Conservation (phyloP, 2,113 vertebrate species). For the Macrotis lagotis region DNA sequence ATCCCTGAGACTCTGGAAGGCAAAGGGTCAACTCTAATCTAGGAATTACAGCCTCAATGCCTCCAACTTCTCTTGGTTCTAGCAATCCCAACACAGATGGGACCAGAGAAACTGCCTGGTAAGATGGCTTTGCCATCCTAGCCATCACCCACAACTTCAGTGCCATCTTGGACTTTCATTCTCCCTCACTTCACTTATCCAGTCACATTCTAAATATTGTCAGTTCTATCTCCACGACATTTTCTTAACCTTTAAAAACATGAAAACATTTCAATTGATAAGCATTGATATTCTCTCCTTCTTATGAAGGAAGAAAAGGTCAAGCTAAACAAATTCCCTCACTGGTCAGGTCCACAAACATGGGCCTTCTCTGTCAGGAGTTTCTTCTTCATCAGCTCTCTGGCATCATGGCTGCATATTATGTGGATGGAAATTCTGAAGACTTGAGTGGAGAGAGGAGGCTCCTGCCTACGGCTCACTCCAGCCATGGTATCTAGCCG, state of each 20-base stretch:
- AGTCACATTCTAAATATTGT: neutral
- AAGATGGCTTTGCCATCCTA: too few species aligned
- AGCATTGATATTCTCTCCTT: too few species aligned
- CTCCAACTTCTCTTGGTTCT: neutral
- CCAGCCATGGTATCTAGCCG: neutral
- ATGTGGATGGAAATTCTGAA: neutral
- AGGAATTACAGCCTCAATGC: neutral
- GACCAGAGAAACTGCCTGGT: too few species aligned
- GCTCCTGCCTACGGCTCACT: too few species aligned
- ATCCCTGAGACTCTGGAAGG: neutral
- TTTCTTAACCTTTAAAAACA: neutral
- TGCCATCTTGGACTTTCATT: neutral
- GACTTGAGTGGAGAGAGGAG: too few species aligned
- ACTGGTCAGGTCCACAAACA: neutral
- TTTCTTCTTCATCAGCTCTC: neutral
- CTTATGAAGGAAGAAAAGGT: too few species aligned
- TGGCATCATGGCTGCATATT: neutral
- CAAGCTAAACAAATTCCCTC: neutral
- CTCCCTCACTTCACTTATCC: neutral
- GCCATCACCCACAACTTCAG: too few species aligned
- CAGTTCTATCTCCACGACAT: neutral
- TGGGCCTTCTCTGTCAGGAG: neutral
- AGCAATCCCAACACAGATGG: neutral
- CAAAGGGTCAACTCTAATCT: neutral
- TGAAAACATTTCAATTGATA: neutral